These are phyloP conservation scores for Hermodice carunculata DNA, from an alignment of 2,888 invertebrate species.

Conservation along the genomic window DNA sequence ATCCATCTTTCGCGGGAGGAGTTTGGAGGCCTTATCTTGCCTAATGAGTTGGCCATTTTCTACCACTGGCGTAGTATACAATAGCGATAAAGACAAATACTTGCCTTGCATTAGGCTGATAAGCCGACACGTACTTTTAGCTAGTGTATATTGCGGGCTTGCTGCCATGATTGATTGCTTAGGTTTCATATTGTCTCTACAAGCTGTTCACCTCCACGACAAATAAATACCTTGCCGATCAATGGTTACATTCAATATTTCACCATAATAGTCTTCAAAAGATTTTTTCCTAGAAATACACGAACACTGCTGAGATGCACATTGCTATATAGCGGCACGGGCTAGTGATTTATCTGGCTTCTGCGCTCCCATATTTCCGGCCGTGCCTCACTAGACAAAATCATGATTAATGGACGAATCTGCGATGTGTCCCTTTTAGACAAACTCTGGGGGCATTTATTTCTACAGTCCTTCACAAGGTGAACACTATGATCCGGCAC, in stretches of 20 bases:
- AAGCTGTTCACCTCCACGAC: constrained; percentile 12
- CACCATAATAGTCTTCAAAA: constrained; percentile 5
- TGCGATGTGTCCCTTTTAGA: too few species aligned
- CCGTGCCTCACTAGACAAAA: too few species aligned
- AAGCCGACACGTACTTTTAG: constrained; percentile 14
- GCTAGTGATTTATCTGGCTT: too few species aligned
- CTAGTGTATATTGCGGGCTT: background rate
- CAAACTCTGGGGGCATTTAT: too few species aligned
- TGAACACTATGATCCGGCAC: too few species aligned
- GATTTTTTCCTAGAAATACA: too few species aligned
- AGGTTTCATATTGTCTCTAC: constrained; percentile 7
- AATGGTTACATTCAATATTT: constrained; percentile 16
- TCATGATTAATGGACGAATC: too few species aligned
- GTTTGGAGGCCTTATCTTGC: constrained; percentile 13
- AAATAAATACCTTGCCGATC: constrained; percentile 16
- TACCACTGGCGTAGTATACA: constrained; percentile 10
- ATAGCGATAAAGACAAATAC: constrained; percentile 16
- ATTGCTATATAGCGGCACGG: too few species aligned
- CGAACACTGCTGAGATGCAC: too few species aligned
- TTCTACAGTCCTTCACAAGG: too few species aligned
- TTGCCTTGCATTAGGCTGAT: constrained; percentile 17
- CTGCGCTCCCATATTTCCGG: too few species aligned
- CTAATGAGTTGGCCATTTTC: constrained; percentile 14
- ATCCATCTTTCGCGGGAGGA: constrained; percentile 10
- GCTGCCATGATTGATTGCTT: constrained; percentile 4